Base-by-base conservation (phyloP, 2,888 invertebrate genomes). In the Empis stercorea region DNA sequence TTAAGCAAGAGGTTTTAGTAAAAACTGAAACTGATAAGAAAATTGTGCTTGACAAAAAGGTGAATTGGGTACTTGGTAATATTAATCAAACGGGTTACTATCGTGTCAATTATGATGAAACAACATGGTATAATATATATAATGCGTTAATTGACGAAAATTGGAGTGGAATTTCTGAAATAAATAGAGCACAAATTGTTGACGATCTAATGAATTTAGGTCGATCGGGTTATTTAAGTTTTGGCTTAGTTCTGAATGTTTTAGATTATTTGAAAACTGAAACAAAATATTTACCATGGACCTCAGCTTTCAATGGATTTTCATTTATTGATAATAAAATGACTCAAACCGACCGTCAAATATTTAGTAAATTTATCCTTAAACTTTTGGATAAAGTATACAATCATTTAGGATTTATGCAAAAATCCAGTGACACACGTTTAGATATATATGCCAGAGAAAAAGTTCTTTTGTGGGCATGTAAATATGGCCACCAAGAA, bases 141-240 rank as follows among this genome's bases (percentile, higher is more conserved):
- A 5, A 17, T 1, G 61, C 62, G 4, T 47, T 66, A 3, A 15
- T 34, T 3, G 27, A 46, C 16, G 4, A 42, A 0, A 46, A 52
- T 2, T 59, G 60, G 51, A 58, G 56, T 30, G 52, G 50, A 3
- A 59, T 65, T 17, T 56, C 59, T 13, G 55, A 54, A 6, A 57
- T 80, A 10, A 87, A 85, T 64, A 74, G 89, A 39, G 87, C 84
- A 0, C 84, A 87, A 49, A 58, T 81, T 6, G 66, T 91, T 0
- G 84, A 87, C 55, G 92, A 93, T 62, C 70, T 80, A 5, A 75
- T 80, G 51, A 77, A 76, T 53, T 64, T 81, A 45, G 81, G 81
- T 5, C 68, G 75, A 46, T 74, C 74, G 43, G 76, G 74, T 10
- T 61, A 72, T 34, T 58, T 80, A 49, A 70, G 63, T 17, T 73